phyloP scores from a whole-genome alignment of 2,113 vertebrate genomes.

The Eleginops maclovinus region DNA sequence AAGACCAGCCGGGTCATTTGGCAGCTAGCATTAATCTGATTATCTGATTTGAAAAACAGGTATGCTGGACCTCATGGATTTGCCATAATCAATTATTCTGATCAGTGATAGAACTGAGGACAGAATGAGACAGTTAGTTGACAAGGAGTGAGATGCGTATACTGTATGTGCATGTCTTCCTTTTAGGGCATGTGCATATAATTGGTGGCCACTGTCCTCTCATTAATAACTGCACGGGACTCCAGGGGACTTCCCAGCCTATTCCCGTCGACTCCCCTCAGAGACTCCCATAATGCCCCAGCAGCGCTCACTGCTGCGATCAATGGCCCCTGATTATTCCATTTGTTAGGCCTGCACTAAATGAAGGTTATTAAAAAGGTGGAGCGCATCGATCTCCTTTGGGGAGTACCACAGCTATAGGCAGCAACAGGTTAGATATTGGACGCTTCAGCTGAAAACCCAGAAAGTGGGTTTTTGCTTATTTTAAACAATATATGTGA shows the following conservation, averaged over 20 bases:
- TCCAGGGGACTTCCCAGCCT: constrained; percentile 43
- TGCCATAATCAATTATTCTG: constrained; percentile 32
- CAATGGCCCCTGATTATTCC: constrained; percentile 73
- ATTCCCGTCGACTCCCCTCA: constrained; percentile 15
- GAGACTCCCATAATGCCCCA: constrained; percentile 26
- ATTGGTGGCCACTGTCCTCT: constrained; percentile 43
- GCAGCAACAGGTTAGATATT: constrained; percentile 41
- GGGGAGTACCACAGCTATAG: neutral
- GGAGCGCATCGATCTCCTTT: constrained; percentile 46
- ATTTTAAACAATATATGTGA: too few relatives aligned
- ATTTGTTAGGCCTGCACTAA: constrained; percentile 64
- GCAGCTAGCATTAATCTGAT: too few relatives aligned
- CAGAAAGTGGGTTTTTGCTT: neutral
- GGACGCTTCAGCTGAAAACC: constrained; percentile 9
- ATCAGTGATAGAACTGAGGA: neutral
- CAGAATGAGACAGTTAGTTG: neutral
- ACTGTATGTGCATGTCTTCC: neutral
- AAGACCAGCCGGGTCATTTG: too few relatives aligned
- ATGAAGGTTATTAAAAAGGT: constrained; percentile 68
- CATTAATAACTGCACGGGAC: constrained; percentile 61
- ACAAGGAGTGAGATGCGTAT: neutral
- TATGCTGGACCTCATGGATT: constrained; percentile 47
- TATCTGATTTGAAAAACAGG: constrained; percentile 44
- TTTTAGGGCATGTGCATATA: constrained; percentile 25
- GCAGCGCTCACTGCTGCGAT: constrained; percentile 32